Conservation (phyloP, 1,140 invertebrate genomes). For the Acromyrmex heyeri region DNA sequence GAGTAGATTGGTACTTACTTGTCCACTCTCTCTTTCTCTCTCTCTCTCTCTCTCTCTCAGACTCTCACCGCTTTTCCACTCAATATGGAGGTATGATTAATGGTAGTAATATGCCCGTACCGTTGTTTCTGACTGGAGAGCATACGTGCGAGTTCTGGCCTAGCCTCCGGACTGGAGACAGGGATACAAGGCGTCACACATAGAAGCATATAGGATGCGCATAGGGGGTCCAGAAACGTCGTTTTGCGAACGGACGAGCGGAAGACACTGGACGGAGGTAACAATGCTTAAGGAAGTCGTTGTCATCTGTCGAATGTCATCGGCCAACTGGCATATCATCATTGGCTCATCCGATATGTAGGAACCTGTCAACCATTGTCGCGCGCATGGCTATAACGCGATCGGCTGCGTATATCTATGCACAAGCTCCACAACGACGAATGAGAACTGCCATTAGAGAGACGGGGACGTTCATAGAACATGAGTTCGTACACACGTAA, state of each 20-base stretch:
- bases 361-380: slow-evolving; percentile 29
- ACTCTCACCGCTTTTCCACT: slow-evolving; percentile 56
- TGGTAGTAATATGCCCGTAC: slow-evolving; percentile 67
- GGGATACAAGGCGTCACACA: slow-evolving; percentile 18
- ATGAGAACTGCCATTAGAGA: not conserved
- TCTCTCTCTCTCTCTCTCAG: not conserved
- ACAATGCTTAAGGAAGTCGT: slow-evolving; percentile 28
- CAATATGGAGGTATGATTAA: slow-evolving; percentile 70
- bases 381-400: slow-evolving; percentile 13
- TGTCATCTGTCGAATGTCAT: slow-evolving; percentile 3
- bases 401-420: slow-evolving; percentile 11
- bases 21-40: not conserved
- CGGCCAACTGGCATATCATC: slow-evolving; percentile 14
- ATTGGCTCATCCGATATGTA: slow-evolving; percentile 13
- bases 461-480: not conserved
- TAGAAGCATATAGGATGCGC: slow-evolving; percentile 23
- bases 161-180: not conserved
- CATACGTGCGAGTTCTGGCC: slow-evolving; percentile 44
- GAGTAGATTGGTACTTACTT: slow-evolving; percentile 24
- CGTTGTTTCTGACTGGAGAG: slow-evolving; percentile 56
- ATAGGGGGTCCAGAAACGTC: not conserved
- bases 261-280: not conserved
- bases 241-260: slow-evolving; percentile 25
- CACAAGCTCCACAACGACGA: not conserved
- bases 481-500: slow-evolving; percentile 10